Evolutionary conservation across 2,113 vertebrate genomes (phyloP).

Genomic region (Myocastor coypus): DNA sequence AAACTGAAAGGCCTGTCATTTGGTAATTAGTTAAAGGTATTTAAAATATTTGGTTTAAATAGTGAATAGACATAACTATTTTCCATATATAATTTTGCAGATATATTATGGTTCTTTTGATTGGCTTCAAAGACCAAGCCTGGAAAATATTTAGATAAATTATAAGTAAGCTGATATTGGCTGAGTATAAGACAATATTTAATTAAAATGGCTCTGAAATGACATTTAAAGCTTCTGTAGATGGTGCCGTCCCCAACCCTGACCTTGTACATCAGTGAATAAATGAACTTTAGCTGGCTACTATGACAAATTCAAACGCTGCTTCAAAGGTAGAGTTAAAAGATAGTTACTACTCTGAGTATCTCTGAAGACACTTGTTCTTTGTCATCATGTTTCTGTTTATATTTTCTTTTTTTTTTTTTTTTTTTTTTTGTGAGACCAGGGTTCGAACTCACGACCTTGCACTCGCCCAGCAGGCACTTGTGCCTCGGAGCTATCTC

Average conservation of each 20-base stretch:
- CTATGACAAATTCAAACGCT: neutral
- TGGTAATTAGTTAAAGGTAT: neutral
- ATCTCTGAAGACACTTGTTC: neutral
- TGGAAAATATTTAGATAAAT: conserved; percentile 14
- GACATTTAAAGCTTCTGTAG: neutral
- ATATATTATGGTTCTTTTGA: neutral
- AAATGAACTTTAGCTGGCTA: neutral
- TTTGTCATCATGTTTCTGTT: neutral
- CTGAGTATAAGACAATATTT: neutral
- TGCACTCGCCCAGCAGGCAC: too few species aligned
- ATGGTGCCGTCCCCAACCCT: neutral
- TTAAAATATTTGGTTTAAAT: neutral
- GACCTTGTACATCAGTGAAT: neutral
- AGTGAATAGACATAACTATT: neutral
- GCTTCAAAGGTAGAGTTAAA: neutral
- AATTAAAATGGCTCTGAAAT: conserved; percentile 52
- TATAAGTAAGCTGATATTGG: conserved; percentile 31
- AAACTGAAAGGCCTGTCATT: too few species aligned
- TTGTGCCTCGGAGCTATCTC: too few species aligned
- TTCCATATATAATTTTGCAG: conserved; percentile 10
- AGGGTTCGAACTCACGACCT: too few species aligned
- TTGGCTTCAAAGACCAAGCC: neutral
- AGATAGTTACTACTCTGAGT: neutral
- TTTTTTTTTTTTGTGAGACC: too few species aligned
- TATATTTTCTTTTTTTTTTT: too few species aligned